These are phyloP conservation scores for Nebria brevicollis DNA, from an alignment of 2,888 invertebrate genomes.

Conservation along the genomic window DNA sequence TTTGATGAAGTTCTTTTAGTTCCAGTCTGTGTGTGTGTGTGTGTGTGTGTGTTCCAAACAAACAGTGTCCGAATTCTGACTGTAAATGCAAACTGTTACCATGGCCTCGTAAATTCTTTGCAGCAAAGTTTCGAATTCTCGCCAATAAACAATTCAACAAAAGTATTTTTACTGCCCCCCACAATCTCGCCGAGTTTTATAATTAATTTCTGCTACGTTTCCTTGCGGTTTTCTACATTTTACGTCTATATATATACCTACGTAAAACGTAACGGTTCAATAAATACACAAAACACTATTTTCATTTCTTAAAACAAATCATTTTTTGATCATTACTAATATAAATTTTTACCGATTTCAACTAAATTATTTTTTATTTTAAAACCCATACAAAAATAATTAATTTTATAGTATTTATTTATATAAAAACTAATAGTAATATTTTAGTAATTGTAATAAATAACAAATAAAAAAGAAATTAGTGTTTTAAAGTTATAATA, in stretches of 20 bases:
- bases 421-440: too few relatives aligned
- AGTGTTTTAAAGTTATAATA: too few relatives aligned
- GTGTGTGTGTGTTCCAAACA: neutral
- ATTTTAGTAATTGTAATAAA: too few relatives aligned
- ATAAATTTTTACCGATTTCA: too few relatives aligned
- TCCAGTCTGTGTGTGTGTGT: neutral
- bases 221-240: neutral
- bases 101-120: slow-evolving; percentile 33
- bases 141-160: slow-evolving; percentile 32
- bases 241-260: neutral
- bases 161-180: neutral
- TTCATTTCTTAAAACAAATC: neutral
- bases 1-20: neutral
- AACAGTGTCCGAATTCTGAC: slow-evolving; percentile 22
- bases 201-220: slow-evolving; percentile 20
- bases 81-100: slow-evolving; percentile 39
- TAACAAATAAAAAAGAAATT: too few relatives aligned
- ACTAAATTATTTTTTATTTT: too few relatives aligned
- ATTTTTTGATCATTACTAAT: too few relatives aligned
- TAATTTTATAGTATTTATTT: too few relatives aligned
- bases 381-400: too few relatives aligned
- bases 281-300: neutral
- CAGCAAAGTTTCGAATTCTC: slow-evolving; percentile 22
- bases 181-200: slow-evolving; percentile 22
- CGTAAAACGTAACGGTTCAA: neutral